Evolutionary conservation across 2,888 invertebrate genomes (phyloP).

Genomic region (Plebejus melissa): DNA sequence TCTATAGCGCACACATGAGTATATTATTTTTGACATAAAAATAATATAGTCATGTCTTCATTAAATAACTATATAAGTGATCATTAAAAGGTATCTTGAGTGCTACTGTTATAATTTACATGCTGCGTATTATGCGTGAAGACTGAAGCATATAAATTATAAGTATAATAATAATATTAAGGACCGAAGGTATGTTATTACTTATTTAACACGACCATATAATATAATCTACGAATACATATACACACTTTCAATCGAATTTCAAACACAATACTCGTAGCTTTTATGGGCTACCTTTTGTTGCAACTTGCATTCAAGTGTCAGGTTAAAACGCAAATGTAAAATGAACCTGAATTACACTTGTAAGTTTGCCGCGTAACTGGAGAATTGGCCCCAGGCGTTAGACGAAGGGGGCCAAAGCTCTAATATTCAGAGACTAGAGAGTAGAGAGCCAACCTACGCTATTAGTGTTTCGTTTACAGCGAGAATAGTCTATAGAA

Average conservation of each 20-base stretch:
- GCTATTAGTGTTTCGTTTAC: neutral
- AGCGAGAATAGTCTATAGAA: neutral
- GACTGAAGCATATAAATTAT: too few relatives aligned
- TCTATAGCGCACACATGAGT: too few relatives aligned
- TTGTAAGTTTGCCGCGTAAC: slow-evolving; percentile 1
- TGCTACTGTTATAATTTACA: too few relatives aligned
- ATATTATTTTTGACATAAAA: too few relatives aligned
- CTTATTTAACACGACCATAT: neutral
- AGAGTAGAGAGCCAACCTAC: neutral
- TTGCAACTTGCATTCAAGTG: neutral
- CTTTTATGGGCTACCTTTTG: neutral
- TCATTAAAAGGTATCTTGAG: too few relatives aligned
- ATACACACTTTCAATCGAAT: neutral
- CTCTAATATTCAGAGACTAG: neutral
- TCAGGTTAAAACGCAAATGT: neutral
- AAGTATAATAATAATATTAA: too few relatives aligned
- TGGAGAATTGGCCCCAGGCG: neutral
- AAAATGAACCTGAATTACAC: slow-evolving; percentile 4
- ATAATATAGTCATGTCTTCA: too few relatives aligned
- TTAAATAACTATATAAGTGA: too few relatives aligned
- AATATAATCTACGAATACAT: neutral
- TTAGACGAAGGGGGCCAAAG: neutral
- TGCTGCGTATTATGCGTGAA: too few relatives aligned
- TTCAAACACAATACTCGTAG: neutral
- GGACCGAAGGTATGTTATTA: too few relatives aligned